Conservation (phyloP, 2,888 invertebrate genomes). For the Rhyacophila evoluta region DNA sequence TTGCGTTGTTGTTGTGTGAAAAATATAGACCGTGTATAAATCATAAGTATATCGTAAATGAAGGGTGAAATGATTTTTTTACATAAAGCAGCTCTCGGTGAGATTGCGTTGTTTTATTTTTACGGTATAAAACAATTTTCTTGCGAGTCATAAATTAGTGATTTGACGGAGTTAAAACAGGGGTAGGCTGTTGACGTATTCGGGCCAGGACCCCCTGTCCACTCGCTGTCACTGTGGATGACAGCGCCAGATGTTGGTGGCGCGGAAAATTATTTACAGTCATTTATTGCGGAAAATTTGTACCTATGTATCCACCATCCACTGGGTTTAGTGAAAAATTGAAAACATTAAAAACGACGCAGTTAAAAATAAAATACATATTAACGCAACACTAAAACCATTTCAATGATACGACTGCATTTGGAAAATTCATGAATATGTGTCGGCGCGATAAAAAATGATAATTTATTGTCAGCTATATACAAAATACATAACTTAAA, state of each 20-base stretch:
- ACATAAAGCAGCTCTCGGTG: background rate
- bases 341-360: slow-evolving; percentile 42
- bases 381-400: slow-evolving; percentile 35
- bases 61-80: too few relatives aligned
- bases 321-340: slow-evolving; percentile 45
- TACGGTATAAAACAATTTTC: slow-evolving; percentile 20
- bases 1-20: too few relatives aligned
- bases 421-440: slow-evolving; percentile 28
- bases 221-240: slow-evolving; percentile 45
- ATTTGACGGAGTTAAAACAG: slow-evolving; percentile 38
- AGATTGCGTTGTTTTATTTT: background rate
- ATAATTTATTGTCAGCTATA: background rate
- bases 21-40: too few relatives aligned
- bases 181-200: slow-evolving; percentile 31
- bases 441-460: background rate
- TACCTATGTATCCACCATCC: slow-evolving; percentile 26
- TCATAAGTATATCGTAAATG: too few relatives aligned
- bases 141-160: slow-evolving; percentile 32
- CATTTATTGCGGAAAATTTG: slow-evolving; percentile 47
- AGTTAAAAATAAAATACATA: slow-evolving; percentile 42
- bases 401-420: slow-evolving; percentile 30
- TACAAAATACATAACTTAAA: background rate
- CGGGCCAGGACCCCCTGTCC: slow-evolving; percentile 43
- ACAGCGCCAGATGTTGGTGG: slow-evolving; percentile 46
- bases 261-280: slow-evolving; percentile 51